Percentiles rank a stretch among this genome's conserved stretches.
Conservation (phyloP, 2,797 vertebrate species). For the Halcyon leucocephala region DNA sequence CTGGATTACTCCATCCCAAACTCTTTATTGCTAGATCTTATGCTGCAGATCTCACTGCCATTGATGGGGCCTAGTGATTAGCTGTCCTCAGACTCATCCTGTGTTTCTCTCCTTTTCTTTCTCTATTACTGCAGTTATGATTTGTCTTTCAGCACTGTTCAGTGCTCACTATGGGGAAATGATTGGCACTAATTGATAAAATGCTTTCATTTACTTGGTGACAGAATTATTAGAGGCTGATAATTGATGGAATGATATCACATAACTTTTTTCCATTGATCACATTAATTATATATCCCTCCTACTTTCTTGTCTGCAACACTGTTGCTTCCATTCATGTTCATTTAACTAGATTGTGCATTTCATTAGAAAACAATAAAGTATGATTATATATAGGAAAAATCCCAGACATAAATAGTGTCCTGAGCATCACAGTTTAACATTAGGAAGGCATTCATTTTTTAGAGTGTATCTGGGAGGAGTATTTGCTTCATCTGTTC, state of each 20-base stretch:
- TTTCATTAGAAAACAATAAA: constrained; percentile 46
- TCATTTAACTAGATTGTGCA: neutral
- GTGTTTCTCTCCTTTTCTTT: neutral
- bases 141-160: neutral
- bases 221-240: constrained; percentile 57
- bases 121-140: neutral
- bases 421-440: neutral
- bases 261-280: constrained; percentile 27
- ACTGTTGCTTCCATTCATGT: constrained; percentile 5
- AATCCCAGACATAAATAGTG: neutral
- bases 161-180: neutral
- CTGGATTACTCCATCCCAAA: neutral
- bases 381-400: neutral
- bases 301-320: constrained; percentile 3
- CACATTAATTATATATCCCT: constrained; percentile 53
- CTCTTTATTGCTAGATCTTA: neutral
- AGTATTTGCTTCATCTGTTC: neutral
- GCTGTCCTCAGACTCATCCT: neutral
- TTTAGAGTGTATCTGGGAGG: neutral
- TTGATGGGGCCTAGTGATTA: neutral
- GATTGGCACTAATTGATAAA: constrained; percentile 56
- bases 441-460: neutral
- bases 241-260: constrained; percentile 48
- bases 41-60: neutral
- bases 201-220: constrained; percentile 51